Conservation (phyloP, 2,888 invertebrate genomes). For the Trissoscelio sp. region DNA sequence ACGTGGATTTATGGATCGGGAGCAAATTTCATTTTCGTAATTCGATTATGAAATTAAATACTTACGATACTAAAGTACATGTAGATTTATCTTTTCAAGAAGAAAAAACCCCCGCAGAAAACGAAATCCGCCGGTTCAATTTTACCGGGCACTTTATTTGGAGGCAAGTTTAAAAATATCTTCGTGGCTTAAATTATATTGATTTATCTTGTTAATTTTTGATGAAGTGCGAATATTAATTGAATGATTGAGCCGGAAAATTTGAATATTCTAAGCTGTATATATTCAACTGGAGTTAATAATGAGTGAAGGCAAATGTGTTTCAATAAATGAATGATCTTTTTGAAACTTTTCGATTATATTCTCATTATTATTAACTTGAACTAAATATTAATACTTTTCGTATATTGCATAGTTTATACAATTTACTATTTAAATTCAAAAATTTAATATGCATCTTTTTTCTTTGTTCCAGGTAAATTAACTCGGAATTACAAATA, state of each 20-base stretch:
- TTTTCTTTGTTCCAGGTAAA: constrained; percentile 56
- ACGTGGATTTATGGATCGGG: constrained; percentile 37
- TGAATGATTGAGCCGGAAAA: neutral
- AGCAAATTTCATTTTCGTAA: constrained; percentile 42
- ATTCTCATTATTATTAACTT: no score
- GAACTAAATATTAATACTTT: no score
- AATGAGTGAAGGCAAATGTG: neutral
- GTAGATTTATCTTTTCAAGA: constrained; percentile 32
- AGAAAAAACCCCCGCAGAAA: neutral
- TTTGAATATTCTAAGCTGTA: constrained; percentile 14
- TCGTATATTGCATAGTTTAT: no score
- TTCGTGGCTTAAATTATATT: constrained; percentile 10
- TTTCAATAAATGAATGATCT: no score
- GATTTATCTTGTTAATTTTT: constrained; percentile 20
- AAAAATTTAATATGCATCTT: constrained; percentile 1
- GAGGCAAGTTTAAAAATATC: neutral
- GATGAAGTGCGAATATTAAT: neutral
- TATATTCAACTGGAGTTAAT: neutral
- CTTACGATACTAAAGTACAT: constrained; percentile 18
- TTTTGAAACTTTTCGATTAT: no score
- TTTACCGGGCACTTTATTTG: neutral
- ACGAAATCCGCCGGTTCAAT: neutral
- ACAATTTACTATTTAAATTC: no score
- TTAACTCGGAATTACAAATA: neutral
- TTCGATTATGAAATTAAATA: constrained; percentile 48